Percentiles rank a stretch among this genome's conserved stretches.
Conservation (phyloP, 2,797 vertebrate genomes). For the Manis javanica region DNA sequence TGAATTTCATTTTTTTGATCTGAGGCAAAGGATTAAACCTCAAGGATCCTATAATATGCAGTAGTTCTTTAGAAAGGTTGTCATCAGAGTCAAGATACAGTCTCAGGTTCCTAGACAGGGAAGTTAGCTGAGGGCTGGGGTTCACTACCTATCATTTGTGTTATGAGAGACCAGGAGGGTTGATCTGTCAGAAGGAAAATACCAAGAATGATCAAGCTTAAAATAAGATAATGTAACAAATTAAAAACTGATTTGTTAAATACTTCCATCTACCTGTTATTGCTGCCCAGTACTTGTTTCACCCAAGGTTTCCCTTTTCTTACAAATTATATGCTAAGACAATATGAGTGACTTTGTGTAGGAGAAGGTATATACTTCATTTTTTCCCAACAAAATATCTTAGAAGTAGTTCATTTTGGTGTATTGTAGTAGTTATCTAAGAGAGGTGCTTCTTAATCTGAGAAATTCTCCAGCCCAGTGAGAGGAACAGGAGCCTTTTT, state of each 20-base stretch:
- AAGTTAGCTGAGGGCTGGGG: neutral
- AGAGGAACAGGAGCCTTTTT: neutral
- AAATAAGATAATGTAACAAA: neutral
- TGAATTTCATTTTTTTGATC: constrained; percentile 53
- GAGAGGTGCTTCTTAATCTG: constrained; percentile 15
- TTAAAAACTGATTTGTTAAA: constrained; percentile 25
- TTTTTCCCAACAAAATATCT: neutral
- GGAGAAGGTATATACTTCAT: neutral
- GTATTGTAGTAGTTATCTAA: constrained; percentile 10
- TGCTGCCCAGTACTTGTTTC: neutral
- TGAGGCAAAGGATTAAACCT: neutral
- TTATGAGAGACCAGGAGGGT: constrained; percentile 13
- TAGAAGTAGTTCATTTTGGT: constrained; percentile 17
- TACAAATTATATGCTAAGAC: neutral
- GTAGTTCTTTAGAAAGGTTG: neutral
- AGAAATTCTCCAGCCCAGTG: constrained; percentile 13
- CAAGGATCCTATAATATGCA: neutral
- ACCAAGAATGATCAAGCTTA: neutral
- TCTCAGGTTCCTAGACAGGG: neutral
- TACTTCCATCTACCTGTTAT: constrained; percentile 26
- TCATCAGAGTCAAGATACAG: neutral
- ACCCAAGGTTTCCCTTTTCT: neutral
- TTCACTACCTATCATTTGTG: neutral
- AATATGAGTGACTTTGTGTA: constrained; percentile 21
- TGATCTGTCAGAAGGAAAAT: constrained; percentile 25